phyloP scores from a whole-genome alignment of 2,888 invertebrate genomes.

The Metopia argyrocephala region DNA sequence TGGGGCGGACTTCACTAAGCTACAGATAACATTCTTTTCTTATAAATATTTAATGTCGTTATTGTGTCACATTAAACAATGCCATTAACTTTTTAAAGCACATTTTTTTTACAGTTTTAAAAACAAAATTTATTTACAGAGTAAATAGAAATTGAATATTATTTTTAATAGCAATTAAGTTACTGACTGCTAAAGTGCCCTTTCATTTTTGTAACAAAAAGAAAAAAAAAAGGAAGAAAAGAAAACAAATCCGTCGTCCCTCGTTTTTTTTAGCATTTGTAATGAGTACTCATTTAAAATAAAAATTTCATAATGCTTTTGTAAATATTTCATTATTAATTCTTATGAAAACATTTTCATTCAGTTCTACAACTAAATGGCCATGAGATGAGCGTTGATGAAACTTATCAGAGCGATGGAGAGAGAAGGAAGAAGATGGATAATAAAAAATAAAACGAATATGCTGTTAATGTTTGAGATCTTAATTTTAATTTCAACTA shows the following conservation, averaged over 20 bases:
- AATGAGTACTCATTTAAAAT: not conserved
- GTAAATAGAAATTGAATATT: not conserved
- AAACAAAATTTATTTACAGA: not conserved
- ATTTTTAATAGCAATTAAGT: too few species aligned
- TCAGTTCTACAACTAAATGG: not conserved
- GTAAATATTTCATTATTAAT: constrained; percentile 58
- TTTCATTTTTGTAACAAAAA: not conserved
- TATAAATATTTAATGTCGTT: too few species aligned
- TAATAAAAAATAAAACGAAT: not conserved
- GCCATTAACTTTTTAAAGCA: not conserved
- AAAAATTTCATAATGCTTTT: constrained; percentile 47
- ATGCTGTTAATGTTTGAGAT: constrained; percentile 41
- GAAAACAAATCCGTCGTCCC: not conserved
- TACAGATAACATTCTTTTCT: too few species aligned
- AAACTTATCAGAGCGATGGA: not conserved
- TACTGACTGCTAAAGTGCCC: not conserved
- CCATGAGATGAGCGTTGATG: not conserved
- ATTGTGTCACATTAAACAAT: not conserved
- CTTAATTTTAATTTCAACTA: constrained; percentile 47
- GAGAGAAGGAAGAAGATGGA: not conserved
- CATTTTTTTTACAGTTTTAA: not conserved
- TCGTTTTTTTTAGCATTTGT: not conserved
- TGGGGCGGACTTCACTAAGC: too few species aligned
- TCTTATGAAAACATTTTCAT: constrained; percentile 25
- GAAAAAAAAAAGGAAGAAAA: not conserved